Evolutionary conservation across 2,888 invertebrate species (phyloP).

Genomic region (Aleiodes testaceus): DNA sequence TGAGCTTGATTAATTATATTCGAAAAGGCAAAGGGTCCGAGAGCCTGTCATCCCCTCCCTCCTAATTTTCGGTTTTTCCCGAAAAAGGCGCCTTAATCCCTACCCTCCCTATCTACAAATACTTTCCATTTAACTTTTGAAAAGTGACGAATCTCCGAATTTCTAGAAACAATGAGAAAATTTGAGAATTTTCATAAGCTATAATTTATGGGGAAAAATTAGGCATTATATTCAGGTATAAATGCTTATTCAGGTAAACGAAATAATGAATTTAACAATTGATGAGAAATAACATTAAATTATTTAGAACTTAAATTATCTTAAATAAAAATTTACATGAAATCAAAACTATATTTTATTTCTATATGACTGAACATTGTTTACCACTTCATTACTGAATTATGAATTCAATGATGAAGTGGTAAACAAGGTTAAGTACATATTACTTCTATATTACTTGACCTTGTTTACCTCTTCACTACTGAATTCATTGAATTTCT

Average conservation of each 20-base stretch:
- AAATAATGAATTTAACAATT: background rate
- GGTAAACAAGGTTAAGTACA: no score
- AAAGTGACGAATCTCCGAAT: conserved; percentile 56
- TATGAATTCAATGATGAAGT: background rate
- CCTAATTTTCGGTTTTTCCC: background rate
- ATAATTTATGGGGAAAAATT: conserved; percentile 65
- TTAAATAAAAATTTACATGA: conserved; percentile 22
- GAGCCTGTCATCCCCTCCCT: conserved; percentile 56
- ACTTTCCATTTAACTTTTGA: conserved; percentile 31
- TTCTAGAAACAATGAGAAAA: conserved; percentile 60
- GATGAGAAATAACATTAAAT: background rate
- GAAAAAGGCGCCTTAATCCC: conserved; percentile 41
- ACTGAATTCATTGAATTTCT: no score
- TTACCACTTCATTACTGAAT: no score
- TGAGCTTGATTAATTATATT: conserved; percentile 68
- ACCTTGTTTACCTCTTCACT: no score
- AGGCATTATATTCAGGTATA: conserved; percentile 57
- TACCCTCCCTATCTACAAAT: conserved; percentile 27
- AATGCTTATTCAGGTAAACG: background rate
- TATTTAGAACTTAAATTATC: background rate
- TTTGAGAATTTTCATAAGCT: conserved; percentile 59
- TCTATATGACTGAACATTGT: no score
- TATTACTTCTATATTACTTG: no score
- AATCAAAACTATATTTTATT: no score
- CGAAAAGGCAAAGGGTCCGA: conserved; percentile 48